These are phyloP conservation scores for Hemibagrus wyckioides DNA, from an alignment of 2,113 vertebrate genomes.

Conservation along the genomic window DNA sequence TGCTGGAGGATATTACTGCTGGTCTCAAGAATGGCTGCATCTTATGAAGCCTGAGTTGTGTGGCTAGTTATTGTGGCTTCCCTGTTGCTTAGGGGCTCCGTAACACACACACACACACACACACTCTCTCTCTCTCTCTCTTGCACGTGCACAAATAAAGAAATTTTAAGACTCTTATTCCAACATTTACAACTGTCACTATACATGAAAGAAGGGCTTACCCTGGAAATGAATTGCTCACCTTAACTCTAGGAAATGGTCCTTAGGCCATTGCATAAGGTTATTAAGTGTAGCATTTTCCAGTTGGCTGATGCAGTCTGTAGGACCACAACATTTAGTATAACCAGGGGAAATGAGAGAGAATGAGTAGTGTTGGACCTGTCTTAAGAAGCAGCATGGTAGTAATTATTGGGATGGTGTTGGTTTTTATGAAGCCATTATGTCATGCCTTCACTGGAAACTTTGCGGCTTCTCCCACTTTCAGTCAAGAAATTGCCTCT, in stretches of 20 bases:
- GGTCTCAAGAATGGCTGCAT: constrained; percentile 33
- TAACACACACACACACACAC: background rate
- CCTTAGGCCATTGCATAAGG: constrained; percentile 30
- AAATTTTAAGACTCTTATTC: constrained; percentile 1
- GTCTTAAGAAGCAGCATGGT: constrained; percentile 49
- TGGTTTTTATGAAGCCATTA: constrained; percentile 50
- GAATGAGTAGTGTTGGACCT: constrained; percentile 18
- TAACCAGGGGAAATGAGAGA: constrained; percentile 17
- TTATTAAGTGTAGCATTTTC: constrained; percentile 35
- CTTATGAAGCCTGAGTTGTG: constrained; percentile 38
- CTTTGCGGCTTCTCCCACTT: constrained; percentile 40
- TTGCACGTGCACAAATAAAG: background rate
- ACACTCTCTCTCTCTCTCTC: background rate
- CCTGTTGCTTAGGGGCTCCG: background rate
- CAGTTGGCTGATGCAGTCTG: constrained; percentile 35
- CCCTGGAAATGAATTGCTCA: constrained; percentile 27
- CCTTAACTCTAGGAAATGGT: constrained; percentile 33
- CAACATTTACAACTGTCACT: constrained; percentile 9
- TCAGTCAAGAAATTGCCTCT: constrained; percentile 47
- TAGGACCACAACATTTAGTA: constrained; percentile 18
- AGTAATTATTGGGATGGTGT: constrained; percentile 53
- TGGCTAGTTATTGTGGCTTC: constrained; percentile 45
- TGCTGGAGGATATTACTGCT: constrained; percentile 35
- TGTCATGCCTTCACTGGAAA: constrained; percentile 41
- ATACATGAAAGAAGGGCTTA: constrained; percentile 12